Evolutionary conservation across 1,140 invertebrate species (phyloP).

Genomic region (Caenorhabditis brenneri): DNA sequence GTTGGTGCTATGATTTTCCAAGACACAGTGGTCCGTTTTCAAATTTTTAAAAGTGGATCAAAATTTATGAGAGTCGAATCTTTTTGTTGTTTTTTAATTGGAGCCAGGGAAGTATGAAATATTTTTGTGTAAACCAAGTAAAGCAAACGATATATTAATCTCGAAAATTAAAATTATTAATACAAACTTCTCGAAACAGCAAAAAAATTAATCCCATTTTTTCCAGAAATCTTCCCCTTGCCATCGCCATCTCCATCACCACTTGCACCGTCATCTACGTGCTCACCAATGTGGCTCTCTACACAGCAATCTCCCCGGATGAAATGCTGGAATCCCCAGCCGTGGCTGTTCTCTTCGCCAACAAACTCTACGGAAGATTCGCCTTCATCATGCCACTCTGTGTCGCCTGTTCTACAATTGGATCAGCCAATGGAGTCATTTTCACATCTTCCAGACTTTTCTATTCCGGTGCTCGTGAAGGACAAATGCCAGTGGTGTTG

Average conservation of each 20-base stretch:
- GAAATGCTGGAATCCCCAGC: constrained; percentile 87
- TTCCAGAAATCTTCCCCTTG: constrained; percentile 86
- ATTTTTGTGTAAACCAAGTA: too few species aligned
- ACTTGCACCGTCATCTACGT: constrained; percentile 91
- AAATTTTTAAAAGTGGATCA: too few species aligned
- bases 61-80: too few species aligned
- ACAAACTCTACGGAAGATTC: constrained; percentile 85
- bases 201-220: background rate
- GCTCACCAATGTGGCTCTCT: constrained; percentile 92
- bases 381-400: constrained; percentile 97
- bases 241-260: constrained; percentile 90
- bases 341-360: constrained; percentile 93
- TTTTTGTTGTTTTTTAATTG: too few species aligned
- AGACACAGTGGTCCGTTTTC: too few species aligned
- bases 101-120: too few species aligned
- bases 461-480: constrained; percentile 87
- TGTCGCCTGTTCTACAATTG: constrained; percentile 95
- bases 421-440: constrained; percentile 94
- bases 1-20: too few species aligned
- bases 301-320: constrained; percentile 83
- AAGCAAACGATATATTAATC: too few species aligned
- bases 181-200: background rate
- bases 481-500: constrained; percentile 83
- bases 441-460: constrained; percentile 88
- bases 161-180: too few species aligned